These are phyloP conservation scores for Squalus acanthias DNA, from an alignment of 2,797 vertebrate genomes.

Conservation along the genomic window DNA sequence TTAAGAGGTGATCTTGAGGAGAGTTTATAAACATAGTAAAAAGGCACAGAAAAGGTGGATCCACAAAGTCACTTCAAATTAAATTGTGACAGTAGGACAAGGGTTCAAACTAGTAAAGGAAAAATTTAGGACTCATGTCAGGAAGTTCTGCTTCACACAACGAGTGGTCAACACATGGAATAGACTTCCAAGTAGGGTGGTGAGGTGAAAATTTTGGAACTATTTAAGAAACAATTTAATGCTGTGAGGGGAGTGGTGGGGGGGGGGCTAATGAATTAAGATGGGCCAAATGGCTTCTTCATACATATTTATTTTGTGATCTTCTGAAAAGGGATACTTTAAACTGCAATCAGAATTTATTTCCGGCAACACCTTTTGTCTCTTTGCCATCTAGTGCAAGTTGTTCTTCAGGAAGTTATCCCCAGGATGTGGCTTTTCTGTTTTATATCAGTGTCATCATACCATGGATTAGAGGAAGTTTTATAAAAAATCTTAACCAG, in stretches of 20 bases:
- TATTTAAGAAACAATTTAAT: not conserved
- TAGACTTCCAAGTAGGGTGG: not conserved
- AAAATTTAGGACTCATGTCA: not conserved
- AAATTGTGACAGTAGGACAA: not conserved
- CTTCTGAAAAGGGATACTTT: not conserved
- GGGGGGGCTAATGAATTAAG: not conserved
- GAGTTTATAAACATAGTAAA: not conserved
- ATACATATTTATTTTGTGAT: not conserved
- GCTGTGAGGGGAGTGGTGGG: too few species aligned
- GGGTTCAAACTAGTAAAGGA: not conserved
- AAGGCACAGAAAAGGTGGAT: not conserved
- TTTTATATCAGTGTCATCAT: conserved; percentile 1
- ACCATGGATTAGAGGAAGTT: conserved; percentile 10
- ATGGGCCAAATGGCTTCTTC: not conserved
- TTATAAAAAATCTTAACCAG: not conserved
- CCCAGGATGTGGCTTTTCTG: conserved; percentile 23
- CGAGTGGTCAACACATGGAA: not conserved
- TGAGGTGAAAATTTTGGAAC: not conserved
- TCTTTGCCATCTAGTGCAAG: not conserved
- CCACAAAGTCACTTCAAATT: not conserved
- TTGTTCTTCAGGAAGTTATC: conserved; percentile 8
- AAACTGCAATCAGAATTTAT: not conserved
- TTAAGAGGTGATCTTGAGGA: not conserved
- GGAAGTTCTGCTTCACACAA: not conserved
- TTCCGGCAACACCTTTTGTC: not conserved